Evolutionary conservation across 2,797 vertebrate species (phyloP).

Genomic region (Lemur catta): DNA sequence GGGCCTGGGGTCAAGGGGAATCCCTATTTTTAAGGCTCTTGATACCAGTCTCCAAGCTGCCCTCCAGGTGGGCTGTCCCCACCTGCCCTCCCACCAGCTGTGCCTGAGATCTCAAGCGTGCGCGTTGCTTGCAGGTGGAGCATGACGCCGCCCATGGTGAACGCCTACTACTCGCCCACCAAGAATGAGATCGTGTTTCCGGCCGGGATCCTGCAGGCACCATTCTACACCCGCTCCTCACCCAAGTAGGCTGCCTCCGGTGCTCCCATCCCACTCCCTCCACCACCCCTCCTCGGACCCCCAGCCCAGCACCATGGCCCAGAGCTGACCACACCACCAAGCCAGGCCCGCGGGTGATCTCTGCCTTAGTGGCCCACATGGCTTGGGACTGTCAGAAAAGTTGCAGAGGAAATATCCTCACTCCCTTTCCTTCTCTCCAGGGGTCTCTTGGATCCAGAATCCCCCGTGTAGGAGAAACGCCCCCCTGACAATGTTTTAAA

Average conservation of each 20-base stretch:
- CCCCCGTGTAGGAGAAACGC: rapidly evolving
- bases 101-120: rapidly evolving
- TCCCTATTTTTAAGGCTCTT: neutral
- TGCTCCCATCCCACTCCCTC: neutral
- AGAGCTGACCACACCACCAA: rapidly evolving
- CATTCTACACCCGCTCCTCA: slow-evolving; percentile 92
- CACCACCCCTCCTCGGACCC: neutral
- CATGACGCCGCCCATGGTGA: slow-evolving; percentile 97
- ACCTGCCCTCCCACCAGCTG: rapidly evolving
- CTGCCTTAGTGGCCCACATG: neutral
- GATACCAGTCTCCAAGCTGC: neutral
- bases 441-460: neutral
- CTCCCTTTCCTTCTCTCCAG: neutral
- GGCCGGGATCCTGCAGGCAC: slow-evolving; percentile 95
- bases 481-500: neutral
- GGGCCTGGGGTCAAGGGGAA: neutral
- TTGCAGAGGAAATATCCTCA: neutral
- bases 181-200: slow-evolving; percentile 99
- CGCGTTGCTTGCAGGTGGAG: slow-evolving; percentile 90
- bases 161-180: slow-evolving; percentile 97
- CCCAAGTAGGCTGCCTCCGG: slow-evolving; percentile 88
- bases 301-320: neutral
- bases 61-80: too few species aligned
- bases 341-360: neutral
- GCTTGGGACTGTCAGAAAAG: neutral